phyloP scores from a whole-genome alignment of 1,140 invertebrate species.

The Bombus impatiens region DNA sequence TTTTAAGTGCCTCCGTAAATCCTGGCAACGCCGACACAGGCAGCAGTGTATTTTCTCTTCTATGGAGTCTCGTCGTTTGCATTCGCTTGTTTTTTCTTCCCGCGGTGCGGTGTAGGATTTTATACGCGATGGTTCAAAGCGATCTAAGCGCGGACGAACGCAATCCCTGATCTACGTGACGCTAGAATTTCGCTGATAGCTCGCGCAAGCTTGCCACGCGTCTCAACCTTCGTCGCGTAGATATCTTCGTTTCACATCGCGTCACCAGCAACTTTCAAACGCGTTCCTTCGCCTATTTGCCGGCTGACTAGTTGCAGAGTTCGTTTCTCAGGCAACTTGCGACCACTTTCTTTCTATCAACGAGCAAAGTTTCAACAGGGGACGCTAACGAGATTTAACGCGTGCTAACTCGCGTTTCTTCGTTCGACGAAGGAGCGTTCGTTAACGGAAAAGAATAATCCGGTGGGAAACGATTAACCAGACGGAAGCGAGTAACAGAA shows the following conservation, averaged over 20 bases:
- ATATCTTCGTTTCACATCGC: not conserved
- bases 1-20: slow-evolving; percentile 36
- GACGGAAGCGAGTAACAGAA: not conserved
- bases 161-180: slow-evolving; percentile 22
- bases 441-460: slow-evolving; percentile 9
- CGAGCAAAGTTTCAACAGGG: not conserved
- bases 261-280: not conserved
- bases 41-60: slow-evolving; percentile 1
- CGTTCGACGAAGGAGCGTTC: not conserved
- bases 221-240: not conserved
- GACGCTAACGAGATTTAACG: not conserved
- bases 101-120: not conserved
- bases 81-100: not conserved
- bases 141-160: not conserved
- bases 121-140: slow-evolving; percentile 27
- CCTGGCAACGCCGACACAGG: not conserved
- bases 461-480: not conserved
- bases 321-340: not conserved
- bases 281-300: not conserved
- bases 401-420: too few relatives aligned
- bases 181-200: not conserved
- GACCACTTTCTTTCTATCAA: not conserved
- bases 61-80: not conserved
- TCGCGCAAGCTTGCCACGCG: not conserved
- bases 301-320: too few relatives aligned